Evolutionary conservation across 2,888 invertebrate genomes (phyloP).

Genomic region (Eristalis pertinax): DNA sequence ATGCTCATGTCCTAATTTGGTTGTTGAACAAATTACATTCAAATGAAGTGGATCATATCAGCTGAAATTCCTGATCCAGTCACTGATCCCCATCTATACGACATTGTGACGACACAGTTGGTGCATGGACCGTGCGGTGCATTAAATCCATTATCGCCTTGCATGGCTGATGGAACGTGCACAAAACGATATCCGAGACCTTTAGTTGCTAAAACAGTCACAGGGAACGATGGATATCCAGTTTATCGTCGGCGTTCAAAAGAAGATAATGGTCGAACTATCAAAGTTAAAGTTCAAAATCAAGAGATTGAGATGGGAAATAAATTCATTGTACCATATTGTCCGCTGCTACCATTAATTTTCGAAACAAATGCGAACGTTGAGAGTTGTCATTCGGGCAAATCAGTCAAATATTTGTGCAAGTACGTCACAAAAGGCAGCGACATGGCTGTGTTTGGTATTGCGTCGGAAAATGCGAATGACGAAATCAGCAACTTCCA

Average conservation of each 20-base stretch:
- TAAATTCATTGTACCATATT: slow-evolving; percentile 21
- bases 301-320: not conserved
- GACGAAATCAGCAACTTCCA: slow-evolving; percentile 11
- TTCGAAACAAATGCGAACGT: slow-evolving; percentile 22
- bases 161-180: slow-evolving; percentile 48
- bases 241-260: not conserved
- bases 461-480: slow-evolving; percentile 5
- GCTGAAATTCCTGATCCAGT: no score
- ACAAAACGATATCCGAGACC: slow-evolving; percentile 66
- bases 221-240: not conserved
- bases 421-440: slow-evolving; percentile 81
- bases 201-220: slow-evolving; percentile 47
- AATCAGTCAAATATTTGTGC: slow-evolving; percentile 75
- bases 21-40: no score
- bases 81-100: no score
- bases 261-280: slow-evolving; percentile 60
- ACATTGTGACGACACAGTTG: not conserved
- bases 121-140: slow-evolving; percentile 66
- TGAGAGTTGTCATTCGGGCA: slow-evolving; percentile 16
- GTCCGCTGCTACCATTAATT: slow-evolving; percentile 11
- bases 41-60: no score
- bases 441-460: slow-evolving; percentile 75
- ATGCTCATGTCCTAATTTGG: slow-evolving; percentile 77
- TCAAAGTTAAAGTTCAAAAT: slow-evolving; percentile 15
- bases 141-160: slow-evolving; percentile 64